phyloP scores from a whole-genome alignment of 35 echinoderm and acorn worm species.

The Holothuria glaberrima region DNA sequence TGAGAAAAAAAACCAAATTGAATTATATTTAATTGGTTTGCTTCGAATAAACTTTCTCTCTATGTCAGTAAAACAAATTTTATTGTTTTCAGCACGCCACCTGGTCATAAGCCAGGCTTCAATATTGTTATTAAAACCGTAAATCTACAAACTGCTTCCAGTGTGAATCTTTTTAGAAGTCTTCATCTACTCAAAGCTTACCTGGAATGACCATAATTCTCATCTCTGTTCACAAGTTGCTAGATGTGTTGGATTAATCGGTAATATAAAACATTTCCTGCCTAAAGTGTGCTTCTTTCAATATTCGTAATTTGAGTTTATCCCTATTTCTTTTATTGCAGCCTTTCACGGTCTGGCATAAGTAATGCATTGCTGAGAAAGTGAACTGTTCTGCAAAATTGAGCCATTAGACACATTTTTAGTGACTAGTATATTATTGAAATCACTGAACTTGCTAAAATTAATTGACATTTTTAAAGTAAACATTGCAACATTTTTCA shows the following conservation, averaged over 20 bases:
- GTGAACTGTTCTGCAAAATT: not conserved
- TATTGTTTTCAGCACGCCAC: not conserved
- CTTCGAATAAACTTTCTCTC: not conserved
- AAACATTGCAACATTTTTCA: not conserved
- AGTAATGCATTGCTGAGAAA: not conserved
- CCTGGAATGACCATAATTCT: conserved; percentile 15
- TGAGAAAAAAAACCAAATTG: not conserved
- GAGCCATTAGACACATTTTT: not conserved
- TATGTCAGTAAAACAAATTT: not conserved
- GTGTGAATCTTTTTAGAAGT: conserved; percentile 1
- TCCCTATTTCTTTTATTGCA: not conserved
- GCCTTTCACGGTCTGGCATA: not conserved
- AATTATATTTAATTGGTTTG: conserved; percentile 5
- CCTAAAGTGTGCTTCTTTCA: not conserved
- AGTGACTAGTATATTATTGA: not conserved
- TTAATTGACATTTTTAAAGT: not conserved
- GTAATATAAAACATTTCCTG: not conserved
- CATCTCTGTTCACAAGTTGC: conserved; percentile 8
- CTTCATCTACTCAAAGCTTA: conserved; percentile 2
- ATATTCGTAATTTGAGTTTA: not conserved
- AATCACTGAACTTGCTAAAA: not conserved
- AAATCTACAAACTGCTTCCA: not conserved
- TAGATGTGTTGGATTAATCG: conserved; percentile 1
- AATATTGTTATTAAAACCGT: not conserved
- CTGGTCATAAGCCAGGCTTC: not conserved